Conservation (phyloP, 2,113 vertebrate species). For the Nibea coibor region DNA sequence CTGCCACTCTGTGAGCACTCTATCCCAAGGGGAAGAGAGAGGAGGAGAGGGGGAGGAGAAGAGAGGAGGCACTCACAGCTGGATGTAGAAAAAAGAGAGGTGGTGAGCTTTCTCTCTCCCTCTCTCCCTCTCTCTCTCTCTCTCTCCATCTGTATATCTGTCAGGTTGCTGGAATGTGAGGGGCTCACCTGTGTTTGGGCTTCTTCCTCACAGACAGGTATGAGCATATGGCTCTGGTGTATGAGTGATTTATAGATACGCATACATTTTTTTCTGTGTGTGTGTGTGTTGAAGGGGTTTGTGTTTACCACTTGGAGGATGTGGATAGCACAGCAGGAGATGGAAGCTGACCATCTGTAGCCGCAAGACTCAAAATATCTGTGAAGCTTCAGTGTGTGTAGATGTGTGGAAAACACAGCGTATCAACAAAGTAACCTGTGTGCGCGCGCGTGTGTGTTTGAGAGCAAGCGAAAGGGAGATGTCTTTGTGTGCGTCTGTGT, state of each 20-base stretch:
- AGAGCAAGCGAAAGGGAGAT: neutral
- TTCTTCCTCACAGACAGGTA: conserved; percentile 74
- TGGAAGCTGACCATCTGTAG: conserved; percentile 70
- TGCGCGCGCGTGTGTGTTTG: neutral
- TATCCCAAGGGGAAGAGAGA: conserved; percentile 77
- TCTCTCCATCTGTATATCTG: conserved; percentile 63
- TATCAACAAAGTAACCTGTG: conserved; percentile 19
- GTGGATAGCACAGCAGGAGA: conserved; percentile 47
- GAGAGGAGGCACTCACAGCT: conserved; percentile 70
- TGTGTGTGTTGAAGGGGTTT: conserved; percentile 20
- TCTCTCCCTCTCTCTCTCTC: conserved; percentile 15
- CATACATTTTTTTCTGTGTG: conserved; percentile 19
- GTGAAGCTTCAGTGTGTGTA: conserved; percentile 26
- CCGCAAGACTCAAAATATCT: conserved; percentile 52
- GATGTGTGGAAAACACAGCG: conserved; percentile 10
- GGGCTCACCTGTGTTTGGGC: conserved; percentile 75
- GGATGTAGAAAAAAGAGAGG: conserved; percentile 53
- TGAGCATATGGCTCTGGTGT: conserved; percentile 68
- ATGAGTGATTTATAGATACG: conserved; percentile 75
- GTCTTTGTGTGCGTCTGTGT: conserved; percentile 2
- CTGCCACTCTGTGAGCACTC: conserved; percentile 81
- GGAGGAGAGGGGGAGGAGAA: conserved; percentile 60
- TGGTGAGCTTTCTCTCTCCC: conserved; percentile 10
- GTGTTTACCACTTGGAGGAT: conserved; percentile 52
- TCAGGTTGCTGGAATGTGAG: conserved; percentile 77